A percentile compares a stretch with the other conserved stretches of the same genome.
These are phyloP conservation scores for Recurvirostra avosetta DNA, from an alignment of 2,113 vertebrate genomes.

Conservation along the genomic window DNA sequence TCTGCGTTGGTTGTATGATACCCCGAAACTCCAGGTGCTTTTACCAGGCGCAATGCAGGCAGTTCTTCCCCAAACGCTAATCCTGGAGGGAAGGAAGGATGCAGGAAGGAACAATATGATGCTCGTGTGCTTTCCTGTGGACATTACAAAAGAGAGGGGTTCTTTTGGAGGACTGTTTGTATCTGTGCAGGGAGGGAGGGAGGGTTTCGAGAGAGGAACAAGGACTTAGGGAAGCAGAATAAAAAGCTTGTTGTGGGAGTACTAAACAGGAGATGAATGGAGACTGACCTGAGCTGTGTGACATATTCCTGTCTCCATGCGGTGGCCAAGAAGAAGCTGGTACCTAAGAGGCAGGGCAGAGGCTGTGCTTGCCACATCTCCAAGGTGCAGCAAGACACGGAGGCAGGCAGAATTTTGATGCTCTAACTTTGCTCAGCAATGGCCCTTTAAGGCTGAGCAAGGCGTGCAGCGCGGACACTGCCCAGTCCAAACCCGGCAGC, in stretches of 20 bases:
- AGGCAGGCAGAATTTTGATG: not conserved
- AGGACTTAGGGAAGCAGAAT: not conserved
- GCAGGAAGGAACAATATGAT: not conserved
- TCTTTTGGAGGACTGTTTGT: not conserved
- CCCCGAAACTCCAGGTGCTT: not conserved
- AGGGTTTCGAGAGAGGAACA: not conserved
- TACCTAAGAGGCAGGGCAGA: not conserved
- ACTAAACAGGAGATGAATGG: not conserved
- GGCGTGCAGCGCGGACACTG: not conserved
- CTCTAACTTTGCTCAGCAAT: not conserved
- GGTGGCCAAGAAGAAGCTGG: not conserved
- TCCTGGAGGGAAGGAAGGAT: not conserved
- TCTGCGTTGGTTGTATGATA: not conserved
- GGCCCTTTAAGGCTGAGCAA: conserved; percentile 52
- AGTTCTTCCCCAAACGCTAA: not conserved
- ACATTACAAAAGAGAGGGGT: not conserved
- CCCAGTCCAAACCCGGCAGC: not conserved
- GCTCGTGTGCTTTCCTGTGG: not conserved
- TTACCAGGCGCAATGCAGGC: not conserved
- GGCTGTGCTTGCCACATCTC: not conserved
- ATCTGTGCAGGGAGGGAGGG: not conserved
- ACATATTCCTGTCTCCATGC: not conserved
- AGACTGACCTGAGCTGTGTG: not conserved
- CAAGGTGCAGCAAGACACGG: not conserved
- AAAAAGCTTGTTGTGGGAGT: not conserved